Base-by-base conservation (phyloP, 2,888 invertebrate species). In the Neria commutata region DNA sequence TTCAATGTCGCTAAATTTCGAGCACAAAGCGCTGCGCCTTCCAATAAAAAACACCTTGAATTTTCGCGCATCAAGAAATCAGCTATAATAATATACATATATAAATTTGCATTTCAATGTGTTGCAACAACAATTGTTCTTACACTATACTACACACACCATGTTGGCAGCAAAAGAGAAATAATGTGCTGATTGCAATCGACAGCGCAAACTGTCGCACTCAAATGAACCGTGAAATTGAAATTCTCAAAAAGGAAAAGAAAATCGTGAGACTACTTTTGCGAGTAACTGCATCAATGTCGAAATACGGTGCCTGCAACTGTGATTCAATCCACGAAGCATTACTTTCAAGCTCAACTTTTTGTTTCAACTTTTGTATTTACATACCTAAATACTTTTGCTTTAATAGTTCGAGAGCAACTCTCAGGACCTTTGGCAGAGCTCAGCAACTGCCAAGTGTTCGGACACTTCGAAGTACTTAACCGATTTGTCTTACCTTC, bases 401-500 rank as follows among this genome's bases (percentile, higher is more conserved):
- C n/a, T n/a, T n/a, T n/a, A n/a, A n/a, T 29, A 29, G 11, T 6
- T 8, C 11, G 29, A 6, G 6, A 29, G 6, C 6, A 29, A 29
- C 11, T 29, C 11, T 6, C 29, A 6, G 6, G 11, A 29, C 29
- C 11, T 11, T 29, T 8, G 11, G 29, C 29, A 29, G 6, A 11
- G 29, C 6, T 8, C 29, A 11, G 29, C 6, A 11, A 29, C 6
- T 29, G 29, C 11, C 11, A 8, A 29, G n/a, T 11, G 29, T 29
- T 29, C 11, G 11, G 29, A 11, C 11, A 11, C 29, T 29, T 29
- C 29, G 19, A 42, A 21, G 19, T 3, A 11, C 21, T 19, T 42
- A 5, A 42, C 6, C 6, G 42, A 21, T 5, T 19, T 17, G 42
- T 17, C 68, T 68, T 83, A 94, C 94, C 90, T 96, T 95, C 80